These are phyloP conservation scores for Epinotia bilunana DNA, from an alignment of 2,888 invertebrate species.

Conservation along the genomic window DNA sequence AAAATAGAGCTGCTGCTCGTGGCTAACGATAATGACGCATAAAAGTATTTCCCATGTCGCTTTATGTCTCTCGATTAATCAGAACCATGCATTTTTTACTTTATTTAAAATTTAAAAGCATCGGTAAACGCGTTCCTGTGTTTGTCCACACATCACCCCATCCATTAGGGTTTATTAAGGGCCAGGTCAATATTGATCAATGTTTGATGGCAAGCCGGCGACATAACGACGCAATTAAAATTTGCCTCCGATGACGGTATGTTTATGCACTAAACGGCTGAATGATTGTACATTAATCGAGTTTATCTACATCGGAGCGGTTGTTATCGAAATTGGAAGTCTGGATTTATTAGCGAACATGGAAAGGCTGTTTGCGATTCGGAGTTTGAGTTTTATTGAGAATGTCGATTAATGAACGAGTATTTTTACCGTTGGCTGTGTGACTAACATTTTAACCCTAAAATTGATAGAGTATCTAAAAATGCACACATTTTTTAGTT, in stretches of 20 bases:
- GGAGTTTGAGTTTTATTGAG: slow-evolving; percentile 25
- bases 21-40: slow-evolving; percentile 75
- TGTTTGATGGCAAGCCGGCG: slow-evolving; percentile 63
- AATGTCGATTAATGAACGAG: slow-evolving; percentile 19
- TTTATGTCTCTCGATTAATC: slow-evolving; percentile 79
- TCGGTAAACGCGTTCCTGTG: slow-evolving; percentile 58
- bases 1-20: slow-evolving; percentile 49
- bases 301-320: slow-evolving; percentile 51
- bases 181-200: slow-evolving; percentile 79
- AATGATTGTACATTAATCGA: slow-evolving; percentile 58
- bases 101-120: slow-evolving; percentile 67
- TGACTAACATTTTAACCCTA: too few species aligned
- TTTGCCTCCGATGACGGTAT: slow-evolving; percentile 61
- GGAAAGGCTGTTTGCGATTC: slow-evolving; percentile 28
- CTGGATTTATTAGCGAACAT: slow-evolving; percentile 37
- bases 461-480: too few species aligned
- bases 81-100: slow-evolving; percentile 64
- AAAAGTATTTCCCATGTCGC: slow-evolving; percentile 82
- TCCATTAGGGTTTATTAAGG: slow-evolving; percentile 78
- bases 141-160: slow-evolving; percentile 60
- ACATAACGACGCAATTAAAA: slow-evolving; percentile 71
- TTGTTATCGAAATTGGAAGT: slow-evolving; percentile 35
- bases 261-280: slow-evolving; percentile 51
- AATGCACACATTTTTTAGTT: too few species aligned
- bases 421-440: slow-evolving; percentile 11